Evolutionary conservation across 2,113 vertebrate genomes (phyloP).

Genomic region (Pangasianodon gigas): DNA sequence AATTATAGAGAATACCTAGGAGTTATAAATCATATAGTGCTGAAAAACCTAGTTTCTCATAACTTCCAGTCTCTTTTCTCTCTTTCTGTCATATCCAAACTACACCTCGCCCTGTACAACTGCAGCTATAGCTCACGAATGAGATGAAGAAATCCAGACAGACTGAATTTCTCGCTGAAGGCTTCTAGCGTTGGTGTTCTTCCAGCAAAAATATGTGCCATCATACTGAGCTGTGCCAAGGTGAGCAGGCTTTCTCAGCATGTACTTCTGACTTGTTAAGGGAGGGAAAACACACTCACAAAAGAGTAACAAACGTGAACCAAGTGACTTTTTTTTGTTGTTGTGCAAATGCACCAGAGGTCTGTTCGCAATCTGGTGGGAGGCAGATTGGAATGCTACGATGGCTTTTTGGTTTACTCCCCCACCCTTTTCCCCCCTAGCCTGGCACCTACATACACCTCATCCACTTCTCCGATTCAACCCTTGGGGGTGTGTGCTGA

Average conservation of each 20-base stretch:
- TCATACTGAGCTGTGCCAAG: conserved; percentile 24
- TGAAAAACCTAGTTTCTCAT: not conserved
- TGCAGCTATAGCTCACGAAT: not conserved
- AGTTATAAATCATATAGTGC: conserved; percentile 4
- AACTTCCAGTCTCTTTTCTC: conserved; percentile 13
- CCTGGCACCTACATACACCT: conserved; percentile 37
- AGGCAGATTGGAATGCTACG: conserved; percentile 35
- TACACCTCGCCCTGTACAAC: not conserved
- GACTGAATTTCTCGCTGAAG: conserved; percentile 19
- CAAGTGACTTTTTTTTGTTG: conserved; percentile 14
- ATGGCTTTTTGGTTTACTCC: conserved; percentile 39
- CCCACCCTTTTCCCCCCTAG: conserved; percentile 6
- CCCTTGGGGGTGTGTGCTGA: conserved; percentile 26
- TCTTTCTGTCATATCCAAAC: conserved; percentile 3
- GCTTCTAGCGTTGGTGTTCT: conserved; percentile 18
- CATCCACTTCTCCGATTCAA: conserved; percentile 39
- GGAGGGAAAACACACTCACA: conserved; percentile 11
- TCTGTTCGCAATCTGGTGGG: conserved; percentile 20
- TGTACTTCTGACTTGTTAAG: conserved; percentile 29
- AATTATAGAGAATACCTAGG: not conserved
- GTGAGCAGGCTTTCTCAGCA: conserved; percentile 26
- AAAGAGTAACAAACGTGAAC: conserved; percentile 14
- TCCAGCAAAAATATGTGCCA: conserved; percentile 16
- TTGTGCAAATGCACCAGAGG: conserved; percentile 38
- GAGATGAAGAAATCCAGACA: conserved; percentile 24